Evolutionary conservation across 2,797 vertebrate genomes (phyloP), one percentile per base, ranked within the genome.

Genomic region (Falco berigora): DNA sequence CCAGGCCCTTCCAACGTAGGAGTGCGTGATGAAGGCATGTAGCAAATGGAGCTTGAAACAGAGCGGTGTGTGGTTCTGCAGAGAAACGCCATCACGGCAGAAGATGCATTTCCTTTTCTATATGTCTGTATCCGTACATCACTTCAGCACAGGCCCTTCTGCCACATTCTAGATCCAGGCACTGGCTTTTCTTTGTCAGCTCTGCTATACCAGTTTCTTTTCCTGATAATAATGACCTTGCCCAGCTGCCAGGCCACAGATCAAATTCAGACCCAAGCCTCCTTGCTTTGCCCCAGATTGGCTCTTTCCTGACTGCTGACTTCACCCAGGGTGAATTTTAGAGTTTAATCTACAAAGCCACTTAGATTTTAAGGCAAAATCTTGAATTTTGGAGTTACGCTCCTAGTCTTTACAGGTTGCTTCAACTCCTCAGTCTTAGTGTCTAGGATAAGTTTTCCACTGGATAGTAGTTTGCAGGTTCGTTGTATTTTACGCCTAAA

Each of bases 401-500:
- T 82, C 61, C 25, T 56, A 47, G 78, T 69, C 64, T 69, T 56
- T 49, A 68, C 58, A 64, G 56, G 53, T 94, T 94, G 62, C 30
- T 86, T 53, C 36, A 64, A 40, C 64, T 87, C 25, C 49, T 92
- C 50, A 53, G 61, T 76, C 68, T 69, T 78, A 40, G 34, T 67
- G 28, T 61, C 66, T 92, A 90, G 34, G 58, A 40, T 55, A 83
- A 64, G 22, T 88, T 94, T 90, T 83, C 72, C 72, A 62, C 10
- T 80, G 81, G 86, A 49, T 86, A 83, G 90, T 74, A 96, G 85
- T 88, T 92, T 91, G 75, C 82, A 92, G 84, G 84, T 94, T 89
- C 78, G 72, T 92, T 92, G 78, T 96, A 92, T 95, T 96, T 97
- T 95, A 94, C 89, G 86, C 77, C 87, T 91, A 86, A 96, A 91